Evolutionary conservation across 2,888 invertebrate genomes (phyloP), one percentile per base, ranked within the genome.

Genomic region (Ganaspis brasiliensis): DNA sequence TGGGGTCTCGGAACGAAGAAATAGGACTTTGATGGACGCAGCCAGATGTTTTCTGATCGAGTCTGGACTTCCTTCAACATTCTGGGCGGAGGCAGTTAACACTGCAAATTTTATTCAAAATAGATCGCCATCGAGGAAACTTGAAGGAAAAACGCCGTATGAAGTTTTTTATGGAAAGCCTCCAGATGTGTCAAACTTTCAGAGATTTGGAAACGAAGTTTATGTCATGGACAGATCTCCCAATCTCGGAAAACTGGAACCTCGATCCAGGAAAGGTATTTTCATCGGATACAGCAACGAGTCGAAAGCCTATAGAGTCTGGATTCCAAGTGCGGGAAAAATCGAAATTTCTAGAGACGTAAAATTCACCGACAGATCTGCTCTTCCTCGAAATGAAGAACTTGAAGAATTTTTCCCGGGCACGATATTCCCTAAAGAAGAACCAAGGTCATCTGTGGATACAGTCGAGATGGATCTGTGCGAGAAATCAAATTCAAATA

Each of bases 71-170:
- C 63, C 56, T 1, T 14, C 45, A 45, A 24, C 21, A 56, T 67
- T 87, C 49, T 89, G 87, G 87, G 84, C 83, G 0, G 87, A 88
- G 75, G 88, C 88, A 0, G 72, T 87, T 16, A 31, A 31, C 31
- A 31, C 31, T 6, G 31, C 31, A 4, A 31, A 31, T 31, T 31
- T 31, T 6, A 31, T 31, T 31, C 31, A 6, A 31, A 31, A 31
- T 31, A 2, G 31, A 31, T 31, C 31, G 2, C 31, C 31, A 31
- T 4, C 85, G 6, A 81, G 45, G 5, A 73, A 74, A 3, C 72
- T 61, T 5, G 49, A 56, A 14, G 78, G 75, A 2, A 78, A 77
- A 40, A 84, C 82, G 0, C 73, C 85, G 2, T 82, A 55, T 61
- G 85, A 84, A 56, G 40, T 16, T n/a, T 77, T 82, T 76, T 75